A percentile compares a stretch with the other conserved stretches of the same genome.
phyloP scores from a whole-genome alignment of 1,140 invertebrate species.

The Drosophila obscura region DNA sequence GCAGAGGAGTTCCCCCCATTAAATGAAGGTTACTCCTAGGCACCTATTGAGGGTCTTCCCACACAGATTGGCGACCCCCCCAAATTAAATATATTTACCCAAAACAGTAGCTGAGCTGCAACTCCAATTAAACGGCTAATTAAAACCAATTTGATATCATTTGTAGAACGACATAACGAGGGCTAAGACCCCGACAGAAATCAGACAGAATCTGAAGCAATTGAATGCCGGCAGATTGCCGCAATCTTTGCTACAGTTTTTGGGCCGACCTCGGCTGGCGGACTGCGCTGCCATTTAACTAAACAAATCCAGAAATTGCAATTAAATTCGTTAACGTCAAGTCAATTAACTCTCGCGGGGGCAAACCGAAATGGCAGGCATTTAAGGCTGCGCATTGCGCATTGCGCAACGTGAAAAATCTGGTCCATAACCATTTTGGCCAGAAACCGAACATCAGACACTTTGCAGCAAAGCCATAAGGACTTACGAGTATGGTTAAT shows the following conservation, averaged over 20 bases:
- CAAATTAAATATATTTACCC: background rate
- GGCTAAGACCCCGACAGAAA: constrained; percentile 7
- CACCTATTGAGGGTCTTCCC: background rate
- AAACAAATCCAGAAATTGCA: constrained; percentile 45
- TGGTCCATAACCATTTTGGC: constrained; percentile 51
- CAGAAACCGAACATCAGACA: constrained; percentile 5
- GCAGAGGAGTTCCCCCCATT: no score
- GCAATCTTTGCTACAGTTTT: constrained; percentile 38
- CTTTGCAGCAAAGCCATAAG: constrained; percentile 22
- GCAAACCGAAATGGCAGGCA: constrained; percentile 44
- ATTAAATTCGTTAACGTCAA: constrained; percentile 38
- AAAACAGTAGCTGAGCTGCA: no score
- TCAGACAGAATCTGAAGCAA: constrained; percentile 5
- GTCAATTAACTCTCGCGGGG: constrained; percentile 25
- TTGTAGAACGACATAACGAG: background rate
- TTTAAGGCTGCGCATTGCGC: constrained; percentile 23
- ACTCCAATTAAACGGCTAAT: no score
- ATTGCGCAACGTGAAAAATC: constrained; percentile 42
- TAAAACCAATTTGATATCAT: no score
- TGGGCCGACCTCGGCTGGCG: constrained; percentile 18
- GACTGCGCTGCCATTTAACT: constrained; percentile 31
- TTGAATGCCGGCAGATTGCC: constrained; percentile 44
- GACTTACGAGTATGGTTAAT: constrained; percentile 37
- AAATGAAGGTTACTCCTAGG: no score
- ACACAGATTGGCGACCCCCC: background rate